Evolutionary conservation across 2,113 vertebrate species (phyloP), one percentile per base, ranked within the genome.

Genomic region (Dicrurus megarhynchus): DNA sequence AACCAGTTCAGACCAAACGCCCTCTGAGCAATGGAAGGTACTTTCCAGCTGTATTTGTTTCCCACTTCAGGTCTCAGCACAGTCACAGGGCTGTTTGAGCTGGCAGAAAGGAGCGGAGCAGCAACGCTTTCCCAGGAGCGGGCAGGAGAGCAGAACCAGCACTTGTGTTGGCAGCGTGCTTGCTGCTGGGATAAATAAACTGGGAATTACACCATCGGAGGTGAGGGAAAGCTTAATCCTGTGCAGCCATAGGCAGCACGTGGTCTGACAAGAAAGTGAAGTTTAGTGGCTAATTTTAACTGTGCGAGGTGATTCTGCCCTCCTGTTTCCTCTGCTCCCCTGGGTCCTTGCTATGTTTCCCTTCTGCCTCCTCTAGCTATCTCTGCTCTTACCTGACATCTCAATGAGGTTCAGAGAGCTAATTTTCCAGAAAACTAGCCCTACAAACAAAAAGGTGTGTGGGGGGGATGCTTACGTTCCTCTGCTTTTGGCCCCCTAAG

Each of bases 61-160:
- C 53, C 63, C 47, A n/a, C 61, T 80, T 76, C 12, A 50, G 60
- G 52, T 79, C 28, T 12, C 2, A 0, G 61, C 44, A 12, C 20
- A 46, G 67, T 33, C 71, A 12, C 33, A 32, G 46, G 30, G 53
- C 21, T 39, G 49, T 76, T 19, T 47, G 57, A 42, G 21, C 59
- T 89, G 87, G 80, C 39, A 90, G 35, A 61, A 80, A 39, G 14
- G 49, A 82, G 61, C 10, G 13, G 37, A 78, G 65, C 53, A 75
- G 70, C 68, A 42, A 19, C 0, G 0, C 0, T 0, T 39, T 81
- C n/a, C n/a, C 0, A 2, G 74, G 41, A 92, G 49, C 0, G 2
- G 33, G 68, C 50, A 59, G 73, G 59, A 90, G 65, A 78, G 70
- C 65, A 49, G 52, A 57, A n/a, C 37, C 70, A 67, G 10, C 24